Base-by-base conservation (phyloP, 2,888 invertebrate genomes). In the Seira sanloemensis region DNA sequence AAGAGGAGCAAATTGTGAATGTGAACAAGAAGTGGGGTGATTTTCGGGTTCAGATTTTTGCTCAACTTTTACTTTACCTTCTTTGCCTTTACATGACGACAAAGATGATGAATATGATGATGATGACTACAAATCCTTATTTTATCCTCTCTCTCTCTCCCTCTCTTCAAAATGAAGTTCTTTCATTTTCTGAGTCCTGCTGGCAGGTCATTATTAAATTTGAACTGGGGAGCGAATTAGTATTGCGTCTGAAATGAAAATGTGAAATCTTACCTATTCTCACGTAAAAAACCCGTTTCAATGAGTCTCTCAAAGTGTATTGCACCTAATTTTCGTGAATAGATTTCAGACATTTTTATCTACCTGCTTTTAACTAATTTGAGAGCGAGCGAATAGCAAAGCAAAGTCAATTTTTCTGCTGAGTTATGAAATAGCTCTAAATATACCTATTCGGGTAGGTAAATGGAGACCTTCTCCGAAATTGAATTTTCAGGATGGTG, bases 11-110 rank as follows among this genome's bases (percentile, higher is more conserved):
- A 50, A 7, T 50, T 50, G 12, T 50, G 16, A 50, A 50, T 50
- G 50, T 50, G 50, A 18, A n/a, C 1, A 37, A 16, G 50, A n/a
- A 7, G 16, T 50, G 9, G 16, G 21, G 19, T 68, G 68, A 50
- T 76, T 50, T 50, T 50, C n/a, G 12, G 37, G 50, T 18, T 50
- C n/a, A 12, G 16, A 50, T 68, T 77, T 58, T 54, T 69, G 26
- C 62, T 37, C 23, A 50, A 76, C 81, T 81, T 81, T 81, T 81
- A 81, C 81, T 81, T 65, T 74, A 4, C 74, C 37, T 75, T 76
- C 69, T 76, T n/a, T n/a, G n/a, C n/a, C n/a, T n/a, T 81, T 81
- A 81, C 71, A 69, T 74, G 75, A 81, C 50, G 50, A 19, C 26
- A n/a, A n/a, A n/a, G 65, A 73, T 54, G 69, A 26, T 68, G 54